These are phyloP conservation scores for Hippolais icterina DNA, from an alignment of 2,113 vertebrate genomes.

Conservation along the genomic window DNA sequence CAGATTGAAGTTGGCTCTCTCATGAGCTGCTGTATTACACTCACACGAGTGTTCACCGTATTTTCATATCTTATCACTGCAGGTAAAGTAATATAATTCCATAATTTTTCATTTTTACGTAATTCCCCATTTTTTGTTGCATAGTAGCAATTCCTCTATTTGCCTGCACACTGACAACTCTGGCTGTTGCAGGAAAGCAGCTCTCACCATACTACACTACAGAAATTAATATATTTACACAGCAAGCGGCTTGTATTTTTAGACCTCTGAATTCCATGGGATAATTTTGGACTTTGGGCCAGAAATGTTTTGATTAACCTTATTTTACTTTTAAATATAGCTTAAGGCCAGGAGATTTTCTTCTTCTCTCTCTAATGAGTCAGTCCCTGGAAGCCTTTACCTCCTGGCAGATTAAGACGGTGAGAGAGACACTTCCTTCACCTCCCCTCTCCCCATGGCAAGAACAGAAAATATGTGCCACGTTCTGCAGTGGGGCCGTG, in stretches of 20 bases:
- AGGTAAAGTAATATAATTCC: neutral
- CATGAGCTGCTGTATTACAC: neutral
- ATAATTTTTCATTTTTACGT: neutral
- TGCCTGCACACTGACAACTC: neutral
- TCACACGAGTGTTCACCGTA: neutral
- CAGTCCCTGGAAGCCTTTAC: neutral
- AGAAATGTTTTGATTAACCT: neutral
- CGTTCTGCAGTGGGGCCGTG: neutral
- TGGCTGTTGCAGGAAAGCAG: neutral
- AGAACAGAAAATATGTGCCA: neutral
- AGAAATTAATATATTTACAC: neutral
- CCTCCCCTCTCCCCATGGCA: neutral
- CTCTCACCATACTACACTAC: fast-evolving
- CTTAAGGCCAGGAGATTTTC: neutral
- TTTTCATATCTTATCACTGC: neutral
- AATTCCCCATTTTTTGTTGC: neutral
- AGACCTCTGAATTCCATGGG: neutral
- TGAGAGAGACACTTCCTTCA: neutral
- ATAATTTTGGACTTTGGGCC: neutral
- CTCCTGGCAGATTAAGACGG: neutral
- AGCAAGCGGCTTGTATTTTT: neutral
- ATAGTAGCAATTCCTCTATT: neutral
- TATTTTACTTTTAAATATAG: neutral
- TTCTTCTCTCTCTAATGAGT: neutral
- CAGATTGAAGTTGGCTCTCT: neutral